These are phyloP conservation scores for Malacoctenus gilli DNA, from an alignment of 2,797 vertebrate genomes.

Conservation along the genomic window DNA sequence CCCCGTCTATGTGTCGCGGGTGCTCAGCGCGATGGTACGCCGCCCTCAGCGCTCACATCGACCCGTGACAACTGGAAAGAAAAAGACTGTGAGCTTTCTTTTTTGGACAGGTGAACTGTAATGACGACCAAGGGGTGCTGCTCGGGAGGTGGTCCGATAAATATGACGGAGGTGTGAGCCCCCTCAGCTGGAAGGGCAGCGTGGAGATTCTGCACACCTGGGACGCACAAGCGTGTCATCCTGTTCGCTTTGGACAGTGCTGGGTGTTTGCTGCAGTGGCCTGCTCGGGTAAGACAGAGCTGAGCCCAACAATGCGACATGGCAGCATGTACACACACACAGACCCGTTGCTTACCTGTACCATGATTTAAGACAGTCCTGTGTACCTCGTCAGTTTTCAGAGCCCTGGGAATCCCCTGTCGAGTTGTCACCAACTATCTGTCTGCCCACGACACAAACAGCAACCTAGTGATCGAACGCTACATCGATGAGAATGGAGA, in stretches of 20 bases:
- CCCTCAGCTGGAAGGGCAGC: constrained; percentile 91
- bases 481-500: constrained; percentile 81
- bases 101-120: constrained; percentile 90
- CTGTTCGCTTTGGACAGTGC: constrained; percentile 93
- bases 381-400: constrained; percentile 81
- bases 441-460: constrained; percentile 93
- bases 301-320: constrained; percentile 10
- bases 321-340: neutral
- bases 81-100: neutral
- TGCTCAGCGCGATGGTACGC: constrained; percentile 94
- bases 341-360: neutral
- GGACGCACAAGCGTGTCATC: constrained; percentile 83
- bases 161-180: constrained; percentile 87
- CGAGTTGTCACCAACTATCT: constrained; percentile 92
- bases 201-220: constrained; percentile 90
- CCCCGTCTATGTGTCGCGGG: constrained; percentile 89
- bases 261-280: constrained; percentile 97
- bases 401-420: constrained; percentile 90
- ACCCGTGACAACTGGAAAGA: neutral
- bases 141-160: constrained; percentile 85
- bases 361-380: neutral
- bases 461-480: constrained; percentile 89
- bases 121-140: constrained; percentile 90
- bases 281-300: constrained; percentile 86
- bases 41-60: neutral